Evolutionary conservation across 2,113 vertebrate species (phyloP).

Genomic region (Calyptomena viridis): DNA sequence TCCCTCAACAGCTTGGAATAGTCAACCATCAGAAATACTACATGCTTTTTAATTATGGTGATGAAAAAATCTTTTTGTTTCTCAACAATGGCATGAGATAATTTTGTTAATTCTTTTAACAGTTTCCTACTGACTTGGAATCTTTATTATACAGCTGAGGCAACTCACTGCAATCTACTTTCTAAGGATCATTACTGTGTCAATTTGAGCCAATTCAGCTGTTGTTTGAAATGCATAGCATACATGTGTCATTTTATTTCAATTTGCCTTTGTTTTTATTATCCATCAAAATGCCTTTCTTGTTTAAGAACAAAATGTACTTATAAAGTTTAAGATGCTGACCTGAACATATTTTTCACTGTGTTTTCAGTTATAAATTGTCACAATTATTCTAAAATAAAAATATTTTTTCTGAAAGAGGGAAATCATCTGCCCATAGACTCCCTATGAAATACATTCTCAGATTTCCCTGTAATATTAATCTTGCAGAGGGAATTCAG

Average conservation of each 20-base stretch:
- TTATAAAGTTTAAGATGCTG: background rate
- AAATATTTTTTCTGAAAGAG: background rate
- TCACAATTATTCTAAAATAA: background rate
- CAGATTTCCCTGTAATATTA: background rate
- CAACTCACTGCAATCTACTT: background rate
- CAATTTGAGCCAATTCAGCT: slow-evolving; percentile 20
- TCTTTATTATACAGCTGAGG: slow-evolving; percentile 15
- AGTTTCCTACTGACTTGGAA: background rate
- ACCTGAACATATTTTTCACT: background rate
- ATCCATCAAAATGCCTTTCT: background rate
- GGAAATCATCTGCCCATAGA: background rate
- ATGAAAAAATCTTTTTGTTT: background rate
- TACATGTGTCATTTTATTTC: background rate
- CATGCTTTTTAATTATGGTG: background rate
- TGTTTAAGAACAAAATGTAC: background rate
- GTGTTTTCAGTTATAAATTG: background rate
- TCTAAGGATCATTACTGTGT: background rate
- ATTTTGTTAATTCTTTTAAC: background rate
- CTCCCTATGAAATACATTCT: background rate
- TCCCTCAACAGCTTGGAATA: background rate
- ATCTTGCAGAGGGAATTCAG: slow-evolving; percentile 21
- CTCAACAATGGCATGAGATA: background rate
- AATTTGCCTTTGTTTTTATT: background rate
- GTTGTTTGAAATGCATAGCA: background rate
- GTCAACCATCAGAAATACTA: background rate